Percentiles rank a stretch among this genome's conserved stretches.
These are phyloP conservation scores for Panzeria rudis DNA, from an alignment of 2,888 invertebrate genomes.

Conservation along the genomic window DNA sequence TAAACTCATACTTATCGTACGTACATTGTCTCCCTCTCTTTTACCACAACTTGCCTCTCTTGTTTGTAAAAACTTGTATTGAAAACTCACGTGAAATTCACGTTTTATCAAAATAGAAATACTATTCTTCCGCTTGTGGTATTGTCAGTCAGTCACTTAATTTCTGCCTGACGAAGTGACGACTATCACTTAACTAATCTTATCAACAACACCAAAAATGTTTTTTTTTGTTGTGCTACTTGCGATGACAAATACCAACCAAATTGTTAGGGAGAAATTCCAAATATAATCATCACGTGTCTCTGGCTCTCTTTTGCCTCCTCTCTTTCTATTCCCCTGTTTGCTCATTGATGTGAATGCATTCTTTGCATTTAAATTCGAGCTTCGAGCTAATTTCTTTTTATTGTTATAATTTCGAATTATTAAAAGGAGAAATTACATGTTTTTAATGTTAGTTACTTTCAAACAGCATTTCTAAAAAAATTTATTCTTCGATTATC, in stretches of 20 bases:
- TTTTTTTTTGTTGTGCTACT: constrained; percentile 56
- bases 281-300: constrained; percentile 60
- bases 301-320: background rate
- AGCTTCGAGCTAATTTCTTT: no score
- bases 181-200: constrained; percentile 68
- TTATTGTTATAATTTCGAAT: constrained; percentile 24
- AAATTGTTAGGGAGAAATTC: constrained; percentile 46
- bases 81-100: constrained; percentile 70
- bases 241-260: constrained; percentile 57
- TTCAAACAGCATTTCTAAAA: background rate
- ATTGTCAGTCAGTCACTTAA: constrained; percentile 45
- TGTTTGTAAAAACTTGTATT: background rate
- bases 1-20: constrained; percentile 4
- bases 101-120: constrained; percentile 63
- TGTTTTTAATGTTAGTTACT: background rate
- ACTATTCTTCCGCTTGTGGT: constrained; percentile 61
- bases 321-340: background rate
- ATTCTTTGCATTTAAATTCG: background rate
- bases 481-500: background rate
- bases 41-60: constrained; percentile 17
- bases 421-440: constrained; percentile 13
- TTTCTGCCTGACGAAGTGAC: constrained; percentile 21
- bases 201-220: constrained; percentile 63
- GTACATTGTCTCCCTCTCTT: constrained; percentile 17
- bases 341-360: background rate